Conservation (phyloP, 2,113 vertebrate genomes). For the Morone saxatilis region DNA sequence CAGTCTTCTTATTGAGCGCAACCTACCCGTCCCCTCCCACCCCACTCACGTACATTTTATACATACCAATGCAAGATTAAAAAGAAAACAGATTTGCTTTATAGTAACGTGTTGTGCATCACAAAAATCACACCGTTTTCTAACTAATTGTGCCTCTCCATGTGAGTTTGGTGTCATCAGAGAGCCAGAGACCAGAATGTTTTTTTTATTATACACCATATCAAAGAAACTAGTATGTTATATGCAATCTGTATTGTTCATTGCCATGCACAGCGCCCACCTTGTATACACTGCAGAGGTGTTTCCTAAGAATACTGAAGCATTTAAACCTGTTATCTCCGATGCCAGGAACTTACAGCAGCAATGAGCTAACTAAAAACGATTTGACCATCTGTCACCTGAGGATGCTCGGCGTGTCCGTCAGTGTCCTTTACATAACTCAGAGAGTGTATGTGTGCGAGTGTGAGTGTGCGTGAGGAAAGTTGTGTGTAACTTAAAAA, state of each 20-base stretch:
- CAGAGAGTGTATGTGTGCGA: conserved; percentile 1
- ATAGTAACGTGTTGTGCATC: conserved; percentile 17
- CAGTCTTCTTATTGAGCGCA: background rate
- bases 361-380: conserved; percentile 16
- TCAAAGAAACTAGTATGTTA: conserved; percentile 34
- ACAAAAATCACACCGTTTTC: conserved; percentile 36
- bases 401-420: conserved; percentile 32
- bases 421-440: conserved; percentile 49
- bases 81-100: conserved; percentile 15
- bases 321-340: conserved; percentile 61
- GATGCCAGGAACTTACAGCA: conserved; percentile 36
- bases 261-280: conserved; percentile 34
- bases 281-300: conserved; percentile 37
- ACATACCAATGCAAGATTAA: background rate
- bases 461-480: background rate
- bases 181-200: conserved; percentile 41
- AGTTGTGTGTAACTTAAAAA: conserved; percentile 47
- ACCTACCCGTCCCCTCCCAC: background rate
- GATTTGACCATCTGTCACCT: conserved; percentile 49
- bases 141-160: conserved; percentile 56
- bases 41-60: background rate
- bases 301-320: conserved; percentile 53
- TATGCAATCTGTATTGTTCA: conserved; percentile 55
- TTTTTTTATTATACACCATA: conserved; percentile 19
- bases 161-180: conserved; percentile 33